Conservation (phyloP, 2,113 vertebrate species). For the Phocoena sinus region DNA sequence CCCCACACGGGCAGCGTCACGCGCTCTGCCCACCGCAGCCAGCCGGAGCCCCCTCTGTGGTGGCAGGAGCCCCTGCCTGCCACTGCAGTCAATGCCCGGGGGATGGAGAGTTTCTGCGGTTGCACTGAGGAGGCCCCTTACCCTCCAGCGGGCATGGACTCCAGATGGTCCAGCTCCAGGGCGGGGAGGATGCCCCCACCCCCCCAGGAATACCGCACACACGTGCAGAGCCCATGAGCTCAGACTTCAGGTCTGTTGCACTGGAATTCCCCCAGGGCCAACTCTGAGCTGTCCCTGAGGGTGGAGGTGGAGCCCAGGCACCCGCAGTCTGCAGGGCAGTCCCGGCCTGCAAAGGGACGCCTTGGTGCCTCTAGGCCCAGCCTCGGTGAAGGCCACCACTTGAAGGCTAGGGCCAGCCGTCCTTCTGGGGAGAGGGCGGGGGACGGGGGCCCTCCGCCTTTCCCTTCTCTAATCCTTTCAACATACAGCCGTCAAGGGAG, state of each 20-base stretch:
- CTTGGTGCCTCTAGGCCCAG: neutral
- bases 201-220: neutral
- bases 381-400: neutral
- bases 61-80: neutral
- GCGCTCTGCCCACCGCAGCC: neutral
- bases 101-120: too few relatives aligned
- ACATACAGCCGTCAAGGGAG: too few relatives aligned
- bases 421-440: neutral
- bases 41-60: neutral
- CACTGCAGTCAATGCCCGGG: neutral
- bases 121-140: neutral
- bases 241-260: neutral
- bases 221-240: accelerated
- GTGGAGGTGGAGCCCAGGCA: neutral
- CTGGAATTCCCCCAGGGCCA: neutral
- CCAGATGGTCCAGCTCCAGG: neutral
- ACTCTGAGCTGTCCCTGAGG: neutral
- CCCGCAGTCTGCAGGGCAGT: too few relatives aligned
- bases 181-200: neutral
- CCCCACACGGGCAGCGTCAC: neutral
- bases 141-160: neutral
- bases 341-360: neutral
- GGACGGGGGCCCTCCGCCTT: too few relatives aligned
- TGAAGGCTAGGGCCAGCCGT: neutral
- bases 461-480: neutral